A percentile compares a stretch with the other conserved stretches of the same genome.
phyloP scores from a whole-genome alignment of 2,113 vertebrate genomes.

The Mastomys natalensis region DNA sequence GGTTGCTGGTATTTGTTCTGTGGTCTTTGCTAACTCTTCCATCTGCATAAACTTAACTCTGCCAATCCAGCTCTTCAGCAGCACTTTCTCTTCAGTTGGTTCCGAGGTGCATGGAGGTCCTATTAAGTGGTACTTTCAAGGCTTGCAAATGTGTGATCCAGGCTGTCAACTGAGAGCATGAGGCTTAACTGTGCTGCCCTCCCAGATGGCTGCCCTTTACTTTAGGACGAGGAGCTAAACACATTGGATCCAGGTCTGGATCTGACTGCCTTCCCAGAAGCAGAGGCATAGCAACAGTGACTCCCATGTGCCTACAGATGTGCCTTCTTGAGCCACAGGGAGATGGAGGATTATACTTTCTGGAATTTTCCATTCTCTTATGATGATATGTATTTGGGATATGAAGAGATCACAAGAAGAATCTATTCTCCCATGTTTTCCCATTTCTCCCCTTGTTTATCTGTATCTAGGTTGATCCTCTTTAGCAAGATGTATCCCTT shows the following conservation, averaged over 20 bases:
- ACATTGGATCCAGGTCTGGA: not conserved
- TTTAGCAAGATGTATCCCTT: not conserved
- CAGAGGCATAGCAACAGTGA: rapidly evolving
- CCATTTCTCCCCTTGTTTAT: not conserved
- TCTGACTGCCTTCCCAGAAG: not conserved
- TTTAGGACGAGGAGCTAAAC: not conserved
- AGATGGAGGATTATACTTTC: no score
- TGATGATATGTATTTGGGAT: not conserved
- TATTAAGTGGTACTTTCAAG: conserved; percentile 86
- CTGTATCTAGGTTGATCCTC: not conserved
- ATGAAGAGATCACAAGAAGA: not conserved
- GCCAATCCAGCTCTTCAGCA: conserved; percentile 86
- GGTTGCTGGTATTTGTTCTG: conserved; percentile 91
- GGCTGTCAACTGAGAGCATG: conserved; percentile 5
- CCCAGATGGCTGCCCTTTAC: not conserved
- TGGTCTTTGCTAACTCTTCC: conserved; percentile 90
- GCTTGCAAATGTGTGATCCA: conserved; percentile 76
- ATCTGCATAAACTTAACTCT: conserved; percentile 90
- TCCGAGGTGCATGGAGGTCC: conserved; percentile 81
- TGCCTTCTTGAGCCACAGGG: not conserved
- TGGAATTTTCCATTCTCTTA: not conserved
- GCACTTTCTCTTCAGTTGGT: conserved; percentile 85
- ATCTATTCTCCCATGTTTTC: not conserved
- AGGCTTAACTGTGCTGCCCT: conserved; percentile 64
- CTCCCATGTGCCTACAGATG: rapidly evolving